phyloP scores from a whole-genome alignment of 2,888 invertebrate species.

The Odontocerum albicorne region DNA sequence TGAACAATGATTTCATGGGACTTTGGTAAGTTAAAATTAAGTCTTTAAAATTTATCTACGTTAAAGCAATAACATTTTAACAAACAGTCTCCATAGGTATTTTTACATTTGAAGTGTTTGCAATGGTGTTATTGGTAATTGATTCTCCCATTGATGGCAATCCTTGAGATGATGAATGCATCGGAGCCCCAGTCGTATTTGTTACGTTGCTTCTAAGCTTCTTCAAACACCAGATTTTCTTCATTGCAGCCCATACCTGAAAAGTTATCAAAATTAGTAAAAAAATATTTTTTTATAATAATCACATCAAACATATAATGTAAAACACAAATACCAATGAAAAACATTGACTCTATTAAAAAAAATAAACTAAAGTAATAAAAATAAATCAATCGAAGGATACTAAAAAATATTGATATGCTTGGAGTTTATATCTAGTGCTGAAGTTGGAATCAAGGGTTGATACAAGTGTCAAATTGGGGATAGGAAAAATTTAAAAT shows the following conservation, averaged over 20 bases:
- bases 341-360: not conserved
- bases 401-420: too few species aligned
- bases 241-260: slow-evolving; percentile 67
- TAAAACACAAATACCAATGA: not conserved
- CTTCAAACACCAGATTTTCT: slow-evolving; percentile 65
- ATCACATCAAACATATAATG: not conserved
- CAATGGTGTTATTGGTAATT: slow-evolving; percentile 68
- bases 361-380: too few species aligned
- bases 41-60: slow-evolving; percentile 21
- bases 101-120: slow-evolving; percentile 52
- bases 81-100: slow-evolving; percentile 65
- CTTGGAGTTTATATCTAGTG: too few species aligned
- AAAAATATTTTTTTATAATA: not conserved
- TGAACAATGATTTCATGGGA: slow-evolving; percentile 10
- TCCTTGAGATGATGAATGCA: slow-evolving; percentile 78
- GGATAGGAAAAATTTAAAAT: too few species aligned
- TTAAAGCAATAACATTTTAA: slow-evolving; percentile 42
- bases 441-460: too few species aligned
- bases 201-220: slow-evolving; percentile 55
- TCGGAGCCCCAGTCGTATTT: slow-evolving; percentile 63
- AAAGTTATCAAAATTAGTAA: not conserved
- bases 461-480: too few species aligned
- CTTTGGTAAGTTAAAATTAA: slow-evolving; percentile 34
- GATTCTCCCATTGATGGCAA: slow-evolving; percentile 81
- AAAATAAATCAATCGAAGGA: too few species aligned